phyloP scores from a whole-genome alignment of 2,888 invertebrate species.

The Timema cristinae region DNA sequence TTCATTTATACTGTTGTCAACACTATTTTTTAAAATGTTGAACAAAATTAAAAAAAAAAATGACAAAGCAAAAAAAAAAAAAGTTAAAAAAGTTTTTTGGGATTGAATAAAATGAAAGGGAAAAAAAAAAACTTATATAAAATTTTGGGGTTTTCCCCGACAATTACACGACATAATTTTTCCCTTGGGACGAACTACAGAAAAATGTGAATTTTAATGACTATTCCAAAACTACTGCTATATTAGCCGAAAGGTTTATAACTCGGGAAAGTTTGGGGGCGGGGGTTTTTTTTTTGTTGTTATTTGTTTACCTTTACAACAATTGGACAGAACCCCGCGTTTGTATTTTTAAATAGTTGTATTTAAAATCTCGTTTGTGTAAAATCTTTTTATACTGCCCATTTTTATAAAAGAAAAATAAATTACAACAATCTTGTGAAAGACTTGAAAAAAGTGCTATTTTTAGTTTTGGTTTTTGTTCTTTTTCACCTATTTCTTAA shows the following conservation, averaged over 20 bases:
- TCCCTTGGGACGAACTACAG: constrained; percentile 72
- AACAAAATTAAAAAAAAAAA: too few species aligned
- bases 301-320: constrained; percentile 70
- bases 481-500: constrained; percentile 89
- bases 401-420: constrained; percentile 18
- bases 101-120: constrained; percentile 51
- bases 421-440: constrained; percentile 42
- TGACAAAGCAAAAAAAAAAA: too few species aligned
- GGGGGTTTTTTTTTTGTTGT: constrained; percentile 67
- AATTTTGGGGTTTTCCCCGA: constrained; percentile 82
- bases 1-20: too few species aligned
- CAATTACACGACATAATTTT: constrained; percentile 90
- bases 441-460: constrained; percentile 74
- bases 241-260: constrained; percentile 72
- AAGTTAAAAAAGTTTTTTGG: too few species aligned
- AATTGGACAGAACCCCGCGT: constrained; percentile 60
- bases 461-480: constrained; percentile 80
- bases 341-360: constrained; percentile 57
- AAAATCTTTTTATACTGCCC: constrained; percentile 53
- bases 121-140: constrained; percentile 87
- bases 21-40: too few species aligned
- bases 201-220: constrained; percentile 78
- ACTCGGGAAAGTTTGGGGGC: constrained; percentile 78
- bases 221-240: constrained; percentile 67
- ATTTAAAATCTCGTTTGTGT: constrained; percentile 57